Base-by-base conservation (phyloP, 1,140 invertebrate genomes). In the Drosophila chauvacae region DNA sequence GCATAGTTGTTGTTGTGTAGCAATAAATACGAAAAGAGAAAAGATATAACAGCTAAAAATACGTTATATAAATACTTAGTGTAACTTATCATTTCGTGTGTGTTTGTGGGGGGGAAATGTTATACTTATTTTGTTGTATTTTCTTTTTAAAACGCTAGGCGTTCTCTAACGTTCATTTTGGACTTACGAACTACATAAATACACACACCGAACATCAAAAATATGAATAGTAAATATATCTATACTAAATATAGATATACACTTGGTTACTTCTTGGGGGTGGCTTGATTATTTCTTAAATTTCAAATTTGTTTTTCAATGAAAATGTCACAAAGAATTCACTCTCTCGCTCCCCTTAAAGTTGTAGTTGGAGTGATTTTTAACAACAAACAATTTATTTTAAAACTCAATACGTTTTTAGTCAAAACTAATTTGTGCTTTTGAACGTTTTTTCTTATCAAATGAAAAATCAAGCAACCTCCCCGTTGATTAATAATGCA, bases 131-230 rank as follows among this genome's bases (percentile, higher is more conserved):
- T 68, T 68, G 70, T 78, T 30, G 55, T 26, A 20, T 20, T 20
- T 44, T 77, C 23, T 75, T 90, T 86, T 90, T 90, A 80, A 85
- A 90, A 90, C 85, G 85, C 85, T 90, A 90, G 61, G 85, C 85
- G 85, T 90, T 90, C 81, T 81, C 78, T 90, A 90, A 90, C 85
- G 86, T 59, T 61, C 14, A 70, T 80, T 45, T 61, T 60, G 68
- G 66, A 71, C 86, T 90, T 90, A 88, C 78, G 44, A 90, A 90
- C 81, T 90, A 90, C 61, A 90, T 90, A 90, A 90, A 90, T 90
- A 90, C 85, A 90, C 85, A 90, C 90, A 23, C 23, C 58, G 58
- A 90, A 90, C 81, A 85, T 85, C 86, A 81, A 85, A 90, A 90
- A 90, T 90, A 85, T 85, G 14, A 53, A 74, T 72, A 76, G 70